These are phyloP conservation scores for Drosophila pseudoananassae DNA, from an alignment of 1,140 invertebrate genomes.

Conservation along the genomic window DNA sequence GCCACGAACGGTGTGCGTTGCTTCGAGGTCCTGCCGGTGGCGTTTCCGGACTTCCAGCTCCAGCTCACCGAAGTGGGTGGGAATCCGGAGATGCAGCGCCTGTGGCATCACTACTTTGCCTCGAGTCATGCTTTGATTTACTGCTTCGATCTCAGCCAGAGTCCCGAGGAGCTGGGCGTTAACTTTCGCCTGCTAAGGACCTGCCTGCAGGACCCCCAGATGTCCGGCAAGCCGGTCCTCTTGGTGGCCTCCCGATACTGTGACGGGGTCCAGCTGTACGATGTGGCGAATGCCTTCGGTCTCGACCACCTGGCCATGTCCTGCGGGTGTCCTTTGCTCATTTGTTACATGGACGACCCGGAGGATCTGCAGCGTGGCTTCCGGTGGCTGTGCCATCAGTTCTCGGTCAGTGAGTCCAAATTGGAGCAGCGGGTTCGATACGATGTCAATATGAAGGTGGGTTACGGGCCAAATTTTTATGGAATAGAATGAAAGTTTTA, in stretches of 20 bases:
- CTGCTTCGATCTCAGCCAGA: conserved; percentile 63
- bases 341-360: conserved; percentile 47
- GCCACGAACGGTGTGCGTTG: conserved; percentile 73
- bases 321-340: conserved; percentile 50
- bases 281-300: conserved; percentile 67
- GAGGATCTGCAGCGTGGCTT: conserved; percentile 41
- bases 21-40: conserved; percentile 14
- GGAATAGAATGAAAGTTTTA: background rate
- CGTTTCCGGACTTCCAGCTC: conserved; percentile 10
- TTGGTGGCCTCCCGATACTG: conserved; percentile 58
- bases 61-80: conserved; percentile 72
- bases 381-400: conserved; percentile 54
- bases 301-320: conserved; percentile 52
- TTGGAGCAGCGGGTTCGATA: conserved; percentile 56
- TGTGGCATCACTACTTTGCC: conserved; percentile 73
- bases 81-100: conserved; percentile 72
- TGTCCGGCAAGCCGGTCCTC: conserved; percentile 67
- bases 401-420: conserved; percentile 32
- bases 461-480: background rate
- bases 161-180: conserved; percentile 27
- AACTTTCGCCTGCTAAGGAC: conserved; percentile 45
- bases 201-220: conserved; percentile 40
- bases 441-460: conserved; percentile 70
- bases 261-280: conserved; percentile 72
- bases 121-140: conserved; percentile 64